These are phyloP conservation scores for Myopa testacea DNA, from an alignment of 2,888 invertebrate species.

Conservation along the genomic window DNA sequence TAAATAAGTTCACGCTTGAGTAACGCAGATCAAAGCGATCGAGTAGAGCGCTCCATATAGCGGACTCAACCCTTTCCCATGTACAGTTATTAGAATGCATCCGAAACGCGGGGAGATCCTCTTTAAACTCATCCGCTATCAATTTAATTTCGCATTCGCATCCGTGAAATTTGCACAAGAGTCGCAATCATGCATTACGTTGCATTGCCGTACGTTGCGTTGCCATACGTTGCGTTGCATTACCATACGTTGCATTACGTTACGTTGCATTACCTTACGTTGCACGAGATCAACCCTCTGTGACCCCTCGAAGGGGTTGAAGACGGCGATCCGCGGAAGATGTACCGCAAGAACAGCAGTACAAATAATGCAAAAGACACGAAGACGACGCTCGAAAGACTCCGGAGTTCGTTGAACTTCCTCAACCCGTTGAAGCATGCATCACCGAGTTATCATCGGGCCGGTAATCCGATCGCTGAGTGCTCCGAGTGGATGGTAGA, in stretches of 20 bases:
- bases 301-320: conserved; percentile 13
- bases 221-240: too few species aligned
- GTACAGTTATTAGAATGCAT: background rate
- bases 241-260: too few species aligned
- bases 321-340: conserved; percentile 10
- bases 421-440: too few species aligned
- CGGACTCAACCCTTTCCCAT: conserved; percentile 13
- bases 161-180: conserved; percentile 54
- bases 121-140: conserved; percentile 55
- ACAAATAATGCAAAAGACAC: too few species aligned
- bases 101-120: conserved; percentile 34
- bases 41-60: conserved; percentile 25
- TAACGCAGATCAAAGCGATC: conserved; percentile 49
- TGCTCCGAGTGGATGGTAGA: too few species aligned
- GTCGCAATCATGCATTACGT: conserved; percentile 25
- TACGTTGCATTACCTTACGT: too few species aligned
- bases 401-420: too few species aligned
- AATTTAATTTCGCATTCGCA: conserved; percentile 51
- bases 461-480: too few species aligned
- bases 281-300: background rate
- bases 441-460: too few species aligned
- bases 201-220: background rate
- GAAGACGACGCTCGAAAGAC: too few species aligned
- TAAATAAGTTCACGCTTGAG: conserved; percentile 57
- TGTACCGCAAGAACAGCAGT: background rate